Base-by-base conservation (phyloP, 1,140 invertebrate species). In the Nasonia longicornis region DNA sequence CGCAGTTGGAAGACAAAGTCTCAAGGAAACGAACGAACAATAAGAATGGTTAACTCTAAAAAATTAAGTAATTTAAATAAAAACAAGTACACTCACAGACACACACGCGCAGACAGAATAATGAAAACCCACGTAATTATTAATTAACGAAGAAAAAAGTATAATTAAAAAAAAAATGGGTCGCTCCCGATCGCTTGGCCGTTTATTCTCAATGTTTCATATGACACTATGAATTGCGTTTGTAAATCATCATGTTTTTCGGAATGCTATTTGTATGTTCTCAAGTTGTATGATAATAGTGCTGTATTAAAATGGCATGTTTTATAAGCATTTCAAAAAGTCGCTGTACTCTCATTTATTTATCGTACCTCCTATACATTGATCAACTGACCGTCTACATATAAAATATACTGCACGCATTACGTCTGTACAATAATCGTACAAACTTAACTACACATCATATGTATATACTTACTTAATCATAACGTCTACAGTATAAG, bases 231-330 rank as follows among this genome's bases (percentile, higher is more conserved):
- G 79, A 48, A 85, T 88, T 88, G 81, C 86, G 84, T 87, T 89
- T 86, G 83, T 88, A 86, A 86, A 88, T 85, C 84, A 86, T 89
- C 89, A 78, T 82, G 58, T 82, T 78, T 26, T 86, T 88, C 80
- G 77, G 83, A 88, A 87, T 85, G 86, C 85, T 86, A 88, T 86
- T 87, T 86, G 87, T 86, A 87, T 85, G 85, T 87, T 84, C 87
- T 86, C 81, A 82, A 87, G 85, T 88, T 91, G 89, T 91, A 90
- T 87, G 82, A 89, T 89, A 88, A 85, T 85, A 87, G 77, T 86
- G 84, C 79, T 87, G 81, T 86, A 89, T 89, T 88, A 86, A 89
- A 89, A 82, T 87, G 86, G 82, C 86, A 89, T 88, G 85, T 87
- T 89, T 90, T 90, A 85, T 89, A 89, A 87, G 86, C 84, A 87